phyloP scores from a whole-genome alignment of 2,888 invertebrate species.

The Drosophila flavopinicola region DNA sequence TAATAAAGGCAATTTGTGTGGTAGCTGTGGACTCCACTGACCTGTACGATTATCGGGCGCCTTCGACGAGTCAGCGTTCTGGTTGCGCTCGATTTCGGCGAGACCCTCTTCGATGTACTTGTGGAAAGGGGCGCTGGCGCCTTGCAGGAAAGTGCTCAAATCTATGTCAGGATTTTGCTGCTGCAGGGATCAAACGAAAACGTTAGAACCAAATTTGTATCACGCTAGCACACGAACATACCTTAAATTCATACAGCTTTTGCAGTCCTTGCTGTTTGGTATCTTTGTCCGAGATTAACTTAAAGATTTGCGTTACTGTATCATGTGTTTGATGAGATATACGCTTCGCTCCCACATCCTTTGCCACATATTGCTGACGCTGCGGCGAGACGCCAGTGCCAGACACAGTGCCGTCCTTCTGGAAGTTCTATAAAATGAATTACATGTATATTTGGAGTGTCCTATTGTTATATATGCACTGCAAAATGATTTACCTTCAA shows the following conservation, averaged over 20 bases:
- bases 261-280: constrained; percentile 92
- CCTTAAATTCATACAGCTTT: constrained; percentile 84
- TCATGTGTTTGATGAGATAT: constrained; percentile 93
- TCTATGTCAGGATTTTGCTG: constrained; percentile 84
- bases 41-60: constrained; percentile 70
- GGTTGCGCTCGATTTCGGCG: constrained; percentile 82
- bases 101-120: constrained; percentile 84
- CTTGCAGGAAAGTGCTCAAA: constrained; percentile 83
- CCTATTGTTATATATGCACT: background rate
- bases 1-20: constrained; percentile 31
- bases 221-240: constrained; percentile 26
- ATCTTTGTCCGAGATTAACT: constrained; percentile 95
- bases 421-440: constrained; percentile 84
- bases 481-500: constrained; percentile 85
- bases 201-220: background rate
- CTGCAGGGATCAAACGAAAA: constrained; percentile 46
- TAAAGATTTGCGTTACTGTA: constrained; percentile 94
- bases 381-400: constrained; percentile 77
- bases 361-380: constrained; percentile 75
- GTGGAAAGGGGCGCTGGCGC: constrained; percentile 83
- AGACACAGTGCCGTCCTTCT: constrained; percentile 85
- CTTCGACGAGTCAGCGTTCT: constrained; percentile 45
- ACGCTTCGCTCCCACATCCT: constrained; percentile 85
- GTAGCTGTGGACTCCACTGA: constrained; percentile 26
- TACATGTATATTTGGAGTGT: background rate